Evolutionary conservation across 64 coral and sea anemone genomes (phyloP).

Genomic region (Hydrozoanthus tunicans): DNA sequence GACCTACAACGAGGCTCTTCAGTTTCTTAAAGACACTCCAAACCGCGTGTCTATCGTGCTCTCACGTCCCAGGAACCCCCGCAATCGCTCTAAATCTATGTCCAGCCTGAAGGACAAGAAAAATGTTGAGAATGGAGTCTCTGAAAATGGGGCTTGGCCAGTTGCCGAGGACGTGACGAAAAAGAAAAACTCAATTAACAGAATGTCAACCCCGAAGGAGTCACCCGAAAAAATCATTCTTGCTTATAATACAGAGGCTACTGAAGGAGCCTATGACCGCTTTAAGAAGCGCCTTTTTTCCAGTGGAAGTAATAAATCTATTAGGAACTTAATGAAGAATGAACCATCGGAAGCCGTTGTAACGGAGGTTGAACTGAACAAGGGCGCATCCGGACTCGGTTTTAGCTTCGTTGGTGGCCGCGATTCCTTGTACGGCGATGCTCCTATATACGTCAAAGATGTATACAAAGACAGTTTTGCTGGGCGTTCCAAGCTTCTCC

Average conservation of each 20-base stretch:
- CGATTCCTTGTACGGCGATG: conserved; percentile 95
- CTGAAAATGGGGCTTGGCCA: conserved; percentile 83
- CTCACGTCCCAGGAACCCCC: conserved; percentile 60
- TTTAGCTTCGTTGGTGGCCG: conserved; percentile 90
- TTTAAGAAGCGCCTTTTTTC: conserved; percentile 82
- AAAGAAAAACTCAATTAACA: conserved; percentile 65
- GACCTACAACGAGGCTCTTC: conserved; percentile 66
- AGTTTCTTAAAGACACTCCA: conserved; percentile 78
- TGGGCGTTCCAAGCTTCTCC: conserved; percentile 54
- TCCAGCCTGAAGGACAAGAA: conserved; percentile 44
- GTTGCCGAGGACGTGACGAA: conserved; percentile 65
- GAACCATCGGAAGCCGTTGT: conserved; percentile 52
- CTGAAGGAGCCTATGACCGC: conserved; percentile 69
- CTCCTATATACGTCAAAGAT: conserved; percentile 85
- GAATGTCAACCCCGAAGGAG: conserved; percentile 19
- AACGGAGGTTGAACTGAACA: conserved; percentile 68
- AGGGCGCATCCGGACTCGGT: conserved; percentile 86
- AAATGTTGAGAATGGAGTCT: conserved; percentile 5
- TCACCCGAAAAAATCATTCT: conserved; percentile 68
- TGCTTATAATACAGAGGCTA: conserved; percentile 40
- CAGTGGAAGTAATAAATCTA: conserved; percentile 65
- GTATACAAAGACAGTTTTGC: conserved; percentile 89
- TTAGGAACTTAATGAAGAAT: conserved; percentile 74
- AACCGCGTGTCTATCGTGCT: conserved; percentile 71
- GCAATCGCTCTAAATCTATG: not conserved